Conservation (phyloP, 1,140 invertebrate genomes). For the Agraylea sexmaculata region DNA sequence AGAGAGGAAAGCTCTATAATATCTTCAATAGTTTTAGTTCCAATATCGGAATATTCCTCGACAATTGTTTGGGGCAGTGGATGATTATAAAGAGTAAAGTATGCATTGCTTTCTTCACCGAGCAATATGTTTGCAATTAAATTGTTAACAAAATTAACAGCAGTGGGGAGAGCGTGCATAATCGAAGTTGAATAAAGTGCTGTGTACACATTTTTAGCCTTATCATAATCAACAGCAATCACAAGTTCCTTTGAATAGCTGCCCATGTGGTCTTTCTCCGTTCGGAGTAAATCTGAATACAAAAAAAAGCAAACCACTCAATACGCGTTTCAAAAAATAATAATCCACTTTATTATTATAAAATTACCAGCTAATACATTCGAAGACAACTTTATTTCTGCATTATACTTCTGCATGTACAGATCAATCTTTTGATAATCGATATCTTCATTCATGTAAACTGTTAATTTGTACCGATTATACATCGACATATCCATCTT, state of each 20-base stretch:
- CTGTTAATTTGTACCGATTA: too few relatives aligned
- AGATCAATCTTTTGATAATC: too few relatives aligned
- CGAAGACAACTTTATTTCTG: slow-evolving; percentile 18
- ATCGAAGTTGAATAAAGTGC: slow-evolving; percentile 41
- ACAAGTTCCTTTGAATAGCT: slow-evolving; percentile 25
- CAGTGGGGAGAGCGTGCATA: slow-evolving; percentile 48
- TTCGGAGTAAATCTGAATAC: slow-evolving; percentile 26
- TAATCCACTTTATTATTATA: too few relatives aligned
- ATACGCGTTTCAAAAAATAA: too few relatives aligned
- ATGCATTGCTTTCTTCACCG: slow-evolving; percentile 29
- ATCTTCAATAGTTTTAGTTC: slow-evolving; percentile 19
- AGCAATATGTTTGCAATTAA: slow-evolving; percentile 34
- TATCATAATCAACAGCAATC: slow-evolving; percentile 28
- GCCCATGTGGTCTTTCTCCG: slow-evolving; percentile 23
- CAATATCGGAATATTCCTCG: slow-evolving; percentile 10
- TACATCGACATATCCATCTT: too few relatives aligned
- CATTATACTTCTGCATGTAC: too few relatives aligned
- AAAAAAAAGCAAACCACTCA: too few relatives aligned
- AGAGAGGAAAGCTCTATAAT: slow-evolving; percentile 24
- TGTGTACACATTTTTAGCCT: slow-evolving; percentile 29
- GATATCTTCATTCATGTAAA: too few relatives aligned
- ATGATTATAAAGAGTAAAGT: slow-evolving; percentile 48
- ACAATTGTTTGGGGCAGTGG: slow-evolving; percentile 34
- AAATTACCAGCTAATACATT: slow-evolving; percentile 23
- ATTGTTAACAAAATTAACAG: slow-evolving; percentile 46